Percentiles rank a stretch among this genome's conserved stretches.
Evolutionary conservation across 2,888 invertebrate species (phyloP).

Genomic region (Drosophila falleni): DNA sequence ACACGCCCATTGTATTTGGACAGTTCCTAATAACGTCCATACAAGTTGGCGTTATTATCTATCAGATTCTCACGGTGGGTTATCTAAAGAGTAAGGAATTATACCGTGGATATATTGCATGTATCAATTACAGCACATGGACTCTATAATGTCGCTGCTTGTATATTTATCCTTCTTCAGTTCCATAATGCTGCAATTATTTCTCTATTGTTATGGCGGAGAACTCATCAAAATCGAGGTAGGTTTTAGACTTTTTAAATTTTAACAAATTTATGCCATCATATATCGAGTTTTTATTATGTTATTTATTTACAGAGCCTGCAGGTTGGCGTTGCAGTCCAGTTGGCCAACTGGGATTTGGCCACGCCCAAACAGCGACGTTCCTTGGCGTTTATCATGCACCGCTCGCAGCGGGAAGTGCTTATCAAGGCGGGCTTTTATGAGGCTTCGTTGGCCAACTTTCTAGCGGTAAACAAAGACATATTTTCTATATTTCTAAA

Average conservation of each 20-base stretch:
- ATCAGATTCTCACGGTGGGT: constrained; percentile 81
- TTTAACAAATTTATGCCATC: no score
- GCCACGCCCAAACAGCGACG: constrained; percentile 74
- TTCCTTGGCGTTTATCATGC: constrained; percentile 72
- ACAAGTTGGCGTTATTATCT: constrained; percentile 83
- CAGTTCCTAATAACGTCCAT: constrained; percentile 84
- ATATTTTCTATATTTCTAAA: neutral
- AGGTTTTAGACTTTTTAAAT: constrained; percentile 7
- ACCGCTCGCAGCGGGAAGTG: constrained; percentile 77
- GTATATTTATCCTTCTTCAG: constrained; percentile 75
- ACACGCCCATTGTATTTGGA: constrained; percentile 82
- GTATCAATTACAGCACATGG: constrained; percentile 65
- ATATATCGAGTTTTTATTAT: neutral
- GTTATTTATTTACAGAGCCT: constrained; percentile 65
- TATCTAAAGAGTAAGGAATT: neutral
- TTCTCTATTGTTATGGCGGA: constrained; percentile 84
- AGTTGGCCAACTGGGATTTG: constrained; percentile 79
- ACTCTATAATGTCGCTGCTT: constrained; percentile 69
- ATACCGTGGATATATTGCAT: neutral
- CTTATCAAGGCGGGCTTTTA: constrained; percentile 82
- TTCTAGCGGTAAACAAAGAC: constrained; percentile 73
- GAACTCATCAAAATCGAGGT: constrained; percentile 83
- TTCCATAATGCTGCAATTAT: constrained; percentile 81
- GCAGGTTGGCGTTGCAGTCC: constrained; percentile 75
- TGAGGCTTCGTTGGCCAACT: constrained; percentile 83